A percentile compares a stretch with the other conserved stretches of the same genome.
Conservation (phyloP, 2,888 invertebrate genomes). For the Scaptomyza tumidula region DNA sequence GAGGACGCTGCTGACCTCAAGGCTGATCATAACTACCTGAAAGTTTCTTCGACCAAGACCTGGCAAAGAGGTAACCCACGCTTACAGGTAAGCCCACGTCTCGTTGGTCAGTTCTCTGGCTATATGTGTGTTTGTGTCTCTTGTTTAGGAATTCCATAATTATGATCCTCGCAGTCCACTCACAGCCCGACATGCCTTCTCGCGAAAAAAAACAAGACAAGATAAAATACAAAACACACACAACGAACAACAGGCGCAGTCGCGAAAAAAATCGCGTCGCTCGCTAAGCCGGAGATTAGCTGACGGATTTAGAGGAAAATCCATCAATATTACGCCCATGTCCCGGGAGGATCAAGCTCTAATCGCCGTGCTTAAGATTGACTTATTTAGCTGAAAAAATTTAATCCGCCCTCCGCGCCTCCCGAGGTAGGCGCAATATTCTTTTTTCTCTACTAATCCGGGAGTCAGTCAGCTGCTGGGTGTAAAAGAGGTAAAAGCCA, state of each 20-base stretch:
- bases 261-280: slow-evolving; percentile 72
- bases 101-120: neutral
- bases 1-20: slow-evolving; percentile 40
- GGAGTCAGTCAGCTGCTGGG: slow-evolving; percentile 62
- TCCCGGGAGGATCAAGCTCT: slow-evolving; percentile 71
- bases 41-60: slow-evolving; percentile 5
- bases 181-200: slow-evolving; percentile 58
- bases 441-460: slow-evolving; percentile 49
- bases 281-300: slow-evolving; percentile 72
- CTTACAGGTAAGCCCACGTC: slow-evolving; percentile 68
- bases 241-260: slow-evolving; percentile 21
- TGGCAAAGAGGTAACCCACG: slow-evolving; percentile 68
- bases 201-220: slow-evolving; percentile 57
- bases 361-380: slow-evolving; percentile 71
- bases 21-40: slow-evolving; percentile 32
- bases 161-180: slow-evolving; percentile 70
- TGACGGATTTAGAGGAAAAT: slow-evolving; percentile 78
- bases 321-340: slow-evolving; percentile 80
- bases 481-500: slow-evolving; percentile 66
- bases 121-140: slow-evolving; percentile 25
- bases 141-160: slow-evolving; percentile 81
- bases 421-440: slow-evolving; percentile 55
- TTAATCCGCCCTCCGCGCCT: slow-evolving; percentile 59
- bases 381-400: slow-evolving; percentile 73
- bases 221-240: slow-evolving; percentile 38